A percentile compares a stretch with the other conserved stretches of the same genome.
These are phyloP conservation scores for Microcebus ravelobensis DNA, from an alignment of 2,113 vertebrate species.

Conservation along the genomic window DNA sequence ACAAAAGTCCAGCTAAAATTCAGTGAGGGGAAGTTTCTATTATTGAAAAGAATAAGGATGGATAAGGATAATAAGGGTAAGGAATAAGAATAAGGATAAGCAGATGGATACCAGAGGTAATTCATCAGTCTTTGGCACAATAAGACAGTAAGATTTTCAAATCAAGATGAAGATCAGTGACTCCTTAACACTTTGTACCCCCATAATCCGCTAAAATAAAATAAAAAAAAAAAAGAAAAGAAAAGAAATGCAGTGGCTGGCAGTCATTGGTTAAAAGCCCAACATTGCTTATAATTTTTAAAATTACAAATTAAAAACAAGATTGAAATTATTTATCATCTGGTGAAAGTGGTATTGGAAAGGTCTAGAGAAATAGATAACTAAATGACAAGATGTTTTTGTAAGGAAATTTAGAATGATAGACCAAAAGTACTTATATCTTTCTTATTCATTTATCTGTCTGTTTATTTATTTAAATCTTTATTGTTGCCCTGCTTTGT, in stretches of 20 bases:
- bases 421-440: neutral
- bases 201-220: too few species aligned
- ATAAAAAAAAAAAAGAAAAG: neutral
- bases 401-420: neutral
- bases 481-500: too few species aligned
- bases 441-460: neutral
- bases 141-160: neutral
- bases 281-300: conserved; percentile 7
- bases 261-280: neutral
- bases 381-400: neutral
- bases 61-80: too few species aligned
- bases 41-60: neutral
- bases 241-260: neutral
- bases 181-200: too few species aligned
- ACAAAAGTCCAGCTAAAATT: neutral
- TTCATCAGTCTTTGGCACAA: neutral
- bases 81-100: neutral
- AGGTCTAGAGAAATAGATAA: neutral
- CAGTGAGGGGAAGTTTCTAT: neutral
- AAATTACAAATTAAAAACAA: conserved; percentile 44
- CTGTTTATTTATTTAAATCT: too few species aligned
- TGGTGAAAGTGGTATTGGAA: neutral
- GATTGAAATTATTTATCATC: conserved; percentile 20
- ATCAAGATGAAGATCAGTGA: neutral
- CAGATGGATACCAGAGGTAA: neutral